Percentiles rank a stretch among this genome's conserved stretches.
Conservation (phyloP, 2,888 invertebrate genomes). For the Drosophila suboccidentalis region DNA sequence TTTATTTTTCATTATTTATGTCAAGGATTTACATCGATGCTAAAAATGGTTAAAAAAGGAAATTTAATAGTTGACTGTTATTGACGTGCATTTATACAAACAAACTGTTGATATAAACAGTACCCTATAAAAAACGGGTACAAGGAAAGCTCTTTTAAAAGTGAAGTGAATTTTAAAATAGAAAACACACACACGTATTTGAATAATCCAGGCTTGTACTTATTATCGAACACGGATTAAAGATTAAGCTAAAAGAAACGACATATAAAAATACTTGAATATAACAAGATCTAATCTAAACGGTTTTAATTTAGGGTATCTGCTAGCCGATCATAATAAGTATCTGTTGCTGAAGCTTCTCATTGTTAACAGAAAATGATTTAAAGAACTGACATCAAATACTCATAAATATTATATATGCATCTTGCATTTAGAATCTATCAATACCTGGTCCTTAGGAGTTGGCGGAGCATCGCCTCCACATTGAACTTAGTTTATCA, state of each 20-base stretch:
- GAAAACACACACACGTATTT: no score
- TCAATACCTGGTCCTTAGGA: not conserved
- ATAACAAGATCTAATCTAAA: no score
- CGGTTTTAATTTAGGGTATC: not conserved
- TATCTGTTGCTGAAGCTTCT: conserved; percentile 24
- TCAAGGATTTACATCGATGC: conserved; percentile 54
- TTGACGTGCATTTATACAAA: conserved; percentile 37
- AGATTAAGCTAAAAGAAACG: no score
- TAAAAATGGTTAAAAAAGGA: conserved; percentile 49
- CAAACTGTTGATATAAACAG: not conserved
- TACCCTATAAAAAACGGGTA: not conserved
- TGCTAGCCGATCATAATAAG: not conserved
- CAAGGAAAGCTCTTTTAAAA: not conserved
- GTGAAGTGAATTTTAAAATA: no score
- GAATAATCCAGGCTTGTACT: no score
- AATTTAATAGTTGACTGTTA: conserved; percentile 39
- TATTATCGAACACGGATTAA: no score
- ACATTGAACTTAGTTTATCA: conserved; percentile 8
- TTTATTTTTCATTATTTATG: conserved; percentile 20
- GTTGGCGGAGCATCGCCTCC: no score
- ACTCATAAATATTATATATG: not conserved
- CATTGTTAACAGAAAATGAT: conserved; percentile 9
- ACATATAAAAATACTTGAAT: no score
- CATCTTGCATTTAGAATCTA: not conserved
- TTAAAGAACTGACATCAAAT: conserved; percentile 6